Evolutionary conservation across 2,797 vertebrate genomes (phyloP), one percentile per base, ranked within the genome.

Genomic region (Sebastes nivosus): DNA sequence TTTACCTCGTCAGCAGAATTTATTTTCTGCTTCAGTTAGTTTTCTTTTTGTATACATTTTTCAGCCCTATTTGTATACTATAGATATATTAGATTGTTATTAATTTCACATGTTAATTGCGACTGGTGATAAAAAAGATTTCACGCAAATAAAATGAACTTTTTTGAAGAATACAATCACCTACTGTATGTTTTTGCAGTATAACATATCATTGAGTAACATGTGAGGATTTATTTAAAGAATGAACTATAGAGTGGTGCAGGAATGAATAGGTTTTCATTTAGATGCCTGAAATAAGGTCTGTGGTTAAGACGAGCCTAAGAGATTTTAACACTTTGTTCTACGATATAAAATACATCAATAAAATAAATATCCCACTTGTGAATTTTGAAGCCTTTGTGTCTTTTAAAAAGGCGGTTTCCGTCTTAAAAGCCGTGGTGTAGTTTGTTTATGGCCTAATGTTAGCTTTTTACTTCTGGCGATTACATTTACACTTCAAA

Each of bases 391-490:
- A 46, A 18, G 42, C 42, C 16, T 46, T 46, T 1, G 42, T 18
- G 16, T 46, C 16, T 46, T 46, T 18, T 12, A 18, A 46, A 18
- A 46, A 36, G 16, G 42, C 7, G 16, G 16, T 46, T 46, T 46
- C 16, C 1, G 7, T 0, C 16, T 46, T 20, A 0, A 46, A 0
- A 46, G 16, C 42, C 14, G 38, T 42, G 38, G 38, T 42, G 38
- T 42, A 16, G 38, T 42, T 42, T 0, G 3, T 46, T 18, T 46
- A 18, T 46, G 0, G 42, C 42, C 16, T 46, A 42, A 42, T 0
- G 0, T 42, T 42, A 42, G 1, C 38, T 46, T 46, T 46, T 46
- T 46, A 46, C 42, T 46, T 46, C 42, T 8, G 42, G 7, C 1
- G 0, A 46, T 18, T 18, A 8, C 16, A 18, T 20, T 18, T 0